Evolutionary conservation across 2,888 invertebrate species (phyloP), one percentile per base, ranked within the genome.

Genomic region (Camptogramma bilineatum): DNA sequence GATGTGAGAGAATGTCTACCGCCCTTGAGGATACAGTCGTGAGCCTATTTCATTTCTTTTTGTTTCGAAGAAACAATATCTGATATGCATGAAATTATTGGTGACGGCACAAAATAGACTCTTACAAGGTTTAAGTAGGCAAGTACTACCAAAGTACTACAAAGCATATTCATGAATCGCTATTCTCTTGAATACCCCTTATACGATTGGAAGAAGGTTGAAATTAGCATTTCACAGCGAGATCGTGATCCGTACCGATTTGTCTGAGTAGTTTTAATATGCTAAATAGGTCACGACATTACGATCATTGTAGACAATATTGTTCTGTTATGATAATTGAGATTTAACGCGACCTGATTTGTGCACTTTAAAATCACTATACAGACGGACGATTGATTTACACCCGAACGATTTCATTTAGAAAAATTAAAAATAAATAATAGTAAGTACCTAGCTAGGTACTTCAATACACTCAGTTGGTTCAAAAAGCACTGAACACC

Each of bases 281-380:
- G 61, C 5, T 62, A 51, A 61, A 24, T 28, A 48, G 50, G 50
- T 56, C 62, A 52, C 51, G 56, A 44, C 51, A 58, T 42, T 48
- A 2, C 4, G 13, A 13, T 13, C 34, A 13, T 13, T 39, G 34
- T 39, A 39, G 34, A 13, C 34, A 39, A 10, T 39, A 39, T 39
- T 39, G 9, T 13, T 39, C 13, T 4, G 34, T 39, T 28, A 28
- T 28, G 28, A 39, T 13, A 39, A 39, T 39, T 39, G 3, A 13
- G 1, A 39, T 39, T 39, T 39, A 13, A 13, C 34, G 34, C 34
- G 34, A 39, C 34, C 34, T 13, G 13, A 39, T 39, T 34, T 39
- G 34, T 1, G 34, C 34, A 39, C 13, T 10, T 39, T 4, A 39
- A 39, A 13, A 39, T 39, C 9, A 31, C 31, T 2, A 13, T 39